Percentiles rank a stretch among this genome's conserved stretches.
phyloP scores from a whole-genome alignment of 2,113 vertebrate species.

The Leucopsar rothschildi region DNA sequence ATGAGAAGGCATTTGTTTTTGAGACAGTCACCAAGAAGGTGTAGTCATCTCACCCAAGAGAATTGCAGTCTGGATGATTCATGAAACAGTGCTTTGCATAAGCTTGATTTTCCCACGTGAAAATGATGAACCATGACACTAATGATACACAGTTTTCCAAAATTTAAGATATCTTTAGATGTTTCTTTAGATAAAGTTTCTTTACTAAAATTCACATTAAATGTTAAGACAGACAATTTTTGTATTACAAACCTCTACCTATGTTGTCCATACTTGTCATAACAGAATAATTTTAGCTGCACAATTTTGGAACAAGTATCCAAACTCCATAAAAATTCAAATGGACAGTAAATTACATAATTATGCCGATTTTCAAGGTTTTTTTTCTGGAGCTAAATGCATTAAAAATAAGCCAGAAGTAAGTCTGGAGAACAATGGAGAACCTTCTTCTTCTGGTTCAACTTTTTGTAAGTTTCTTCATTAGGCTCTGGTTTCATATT shows the following conservation, averaged over 20 bases:
- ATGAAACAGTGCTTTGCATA: not conserved
- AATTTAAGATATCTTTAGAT: not conserved
- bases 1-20: not conserved
- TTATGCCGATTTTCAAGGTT: not conserved
- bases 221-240: not conserved
- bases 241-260: not conserved
- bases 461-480: not conserved
- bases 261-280: not conserved
- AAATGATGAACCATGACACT: not conserved
- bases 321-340: not conserved
- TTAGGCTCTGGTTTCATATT: not conserved
- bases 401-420: not conserved
- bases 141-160: not conserved
- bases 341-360: not conserved
- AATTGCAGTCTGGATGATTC: not conserved
- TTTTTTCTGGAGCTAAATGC: not conserved
- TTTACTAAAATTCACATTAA: not conserved
- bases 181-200: not conserved
- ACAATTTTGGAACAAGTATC: not conserved
- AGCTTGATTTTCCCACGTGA: not conserved
- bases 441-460: not conserved
- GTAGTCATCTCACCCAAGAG: not conserved
- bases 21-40: not conserved
- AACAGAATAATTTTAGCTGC: not conserved
- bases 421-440: not conserved